Percentiles rank a stretch among this genome's conserved stretches.
Evolutionary conservation across 2,113 vertebrate species (phyloP).

Genomic region (Actinemys pallida): DNA sequence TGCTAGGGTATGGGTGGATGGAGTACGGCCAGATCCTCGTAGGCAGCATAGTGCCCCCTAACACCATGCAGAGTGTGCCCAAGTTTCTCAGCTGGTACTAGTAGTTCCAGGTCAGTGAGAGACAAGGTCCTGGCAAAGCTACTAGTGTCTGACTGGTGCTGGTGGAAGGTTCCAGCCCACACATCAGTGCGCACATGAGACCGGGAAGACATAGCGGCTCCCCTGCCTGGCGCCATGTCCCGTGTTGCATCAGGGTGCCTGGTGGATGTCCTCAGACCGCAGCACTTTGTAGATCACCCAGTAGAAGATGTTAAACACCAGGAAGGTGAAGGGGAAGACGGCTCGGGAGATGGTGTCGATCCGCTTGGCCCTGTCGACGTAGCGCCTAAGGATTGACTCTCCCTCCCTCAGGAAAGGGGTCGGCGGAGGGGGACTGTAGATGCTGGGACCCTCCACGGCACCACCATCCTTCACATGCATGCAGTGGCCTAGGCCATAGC

Average conservation of each 20-base stretch:
- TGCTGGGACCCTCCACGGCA: conserved; percentile 73
- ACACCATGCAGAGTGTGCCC: neutral
- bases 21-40: neutral
- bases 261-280: conserved; percentile 89
- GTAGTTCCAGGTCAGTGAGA: neutral
- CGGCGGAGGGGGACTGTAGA: conserved; percentile 76
- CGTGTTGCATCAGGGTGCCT: conserved; percentile 71
- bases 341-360: conserved; percentile 94
- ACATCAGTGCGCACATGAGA: neutral
- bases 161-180: neutral
- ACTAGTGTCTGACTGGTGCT: accelerated
- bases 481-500: conserved; percentile 89
- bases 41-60: neutral
- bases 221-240: neutral
- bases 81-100: neutral
- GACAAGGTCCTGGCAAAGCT: conserved; percentile 14
- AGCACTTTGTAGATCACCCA: conserved; percentile 95
- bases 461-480: conserved; percentile 84
- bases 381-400: conserved; percentile 81
- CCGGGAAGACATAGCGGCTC: neutral
- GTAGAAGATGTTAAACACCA: conserved; percentile 96
- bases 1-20: neutral
- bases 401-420: conserved; percentile 74
- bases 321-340: conserved; percentile 92
- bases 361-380: conserved; percentile 89